A percentile compares a stretch with the other conserved stretches of the same genome.
Conservation (phyloP, 1,140 invertebrate genomes). For the Neuroterus valhalla region DNA sequence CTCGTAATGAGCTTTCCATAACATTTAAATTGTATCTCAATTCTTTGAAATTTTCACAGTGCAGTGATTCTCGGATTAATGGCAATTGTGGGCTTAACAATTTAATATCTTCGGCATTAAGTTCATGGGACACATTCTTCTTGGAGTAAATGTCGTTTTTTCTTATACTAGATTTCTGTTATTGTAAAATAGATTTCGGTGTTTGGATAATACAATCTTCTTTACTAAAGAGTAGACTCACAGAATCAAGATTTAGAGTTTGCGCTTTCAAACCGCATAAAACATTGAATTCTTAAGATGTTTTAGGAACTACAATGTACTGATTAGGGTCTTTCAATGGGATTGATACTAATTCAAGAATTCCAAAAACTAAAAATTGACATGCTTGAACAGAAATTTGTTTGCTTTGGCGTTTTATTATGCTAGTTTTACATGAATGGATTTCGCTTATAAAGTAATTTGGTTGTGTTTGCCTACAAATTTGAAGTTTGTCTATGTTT, state of each 20-base stretch:
- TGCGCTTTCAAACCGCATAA: background rate
- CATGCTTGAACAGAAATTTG: too few species aligned
- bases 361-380: too few species aligned
- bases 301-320: background rate
- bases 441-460: background rate
- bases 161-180: background rate
- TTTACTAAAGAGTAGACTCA: too few species aligned
- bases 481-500: background rate
- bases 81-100: too few species aligned
- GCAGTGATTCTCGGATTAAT: background rate
- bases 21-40: too few species aligned
- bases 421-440: too few species aligned
- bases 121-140: background rate
- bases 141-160: background rate
- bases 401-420: too few species aligned
- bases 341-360: background rate
- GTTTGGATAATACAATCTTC: background rate
- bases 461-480: background rate
- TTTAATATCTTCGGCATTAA: background rate
- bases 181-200: background rate
- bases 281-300: background rate
- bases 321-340: background rate
- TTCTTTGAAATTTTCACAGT: background rate
- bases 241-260: background rate
- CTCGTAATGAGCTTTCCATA: too few species aligned